These are phyloP conservation scores for Phaethornis superciliosus DNA, from an alignment of 2,113 vertebrate species.

Conservation along the genomic window DNA sequence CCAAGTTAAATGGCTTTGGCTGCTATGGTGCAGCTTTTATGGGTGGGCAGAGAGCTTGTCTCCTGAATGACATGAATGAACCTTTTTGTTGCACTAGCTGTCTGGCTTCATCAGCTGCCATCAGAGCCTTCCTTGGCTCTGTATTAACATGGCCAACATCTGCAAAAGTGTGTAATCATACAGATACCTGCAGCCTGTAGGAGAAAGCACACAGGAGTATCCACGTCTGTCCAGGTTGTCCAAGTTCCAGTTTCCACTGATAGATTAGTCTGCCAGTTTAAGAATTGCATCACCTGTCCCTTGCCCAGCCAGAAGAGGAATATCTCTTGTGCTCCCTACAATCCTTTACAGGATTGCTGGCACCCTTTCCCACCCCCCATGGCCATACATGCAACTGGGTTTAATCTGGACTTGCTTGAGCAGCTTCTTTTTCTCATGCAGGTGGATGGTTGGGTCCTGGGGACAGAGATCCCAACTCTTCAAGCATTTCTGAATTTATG, in stretches of 20 bases:
- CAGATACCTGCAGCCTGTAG: not conserved
- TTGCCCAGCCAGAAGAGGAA: not conserved
- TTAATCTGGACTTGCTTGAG: not conserved
- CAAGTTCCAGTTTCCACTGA: not conserved
- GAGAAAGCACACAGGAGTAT: not conserved
- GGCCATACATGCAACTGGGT: not conserved
- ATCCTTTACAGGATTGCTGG: not conserved
- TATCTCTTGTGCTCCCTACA: not conserved
- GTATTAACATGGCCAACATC: not conserved
- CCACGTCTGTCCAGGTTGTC: not conserved
- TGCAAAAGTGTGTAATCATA: not conserved
- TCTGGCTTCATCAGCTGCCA: not conserved
- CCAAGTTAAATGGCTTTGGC: not conserved
- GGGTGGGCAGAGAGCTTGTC: not conserved
- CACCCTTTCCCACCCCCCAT: not conserved
- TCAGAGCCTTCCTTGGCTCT: not conserved
- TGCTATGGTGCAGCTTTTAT: constrained; percentile 11
- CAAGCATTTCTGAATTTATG: rapidly evolving
- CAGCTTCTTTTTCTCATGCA: not conserved
- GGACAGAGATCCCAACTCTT: not conserved
- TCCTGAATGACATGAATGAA: not conserved
- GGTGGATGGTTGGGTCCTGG: not conserved
- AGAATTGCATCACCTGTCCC: not conserved
- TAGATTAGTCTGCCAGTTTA: not conserved
- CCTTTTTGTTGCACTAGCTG: not conserved